Percentiles rank a stretch among this genome's conserved stretches.
Evolutionary conservation across 1,140 invertebrate genomes (phyloP).

Genomic region (Trissolcus basalis): DNA sequence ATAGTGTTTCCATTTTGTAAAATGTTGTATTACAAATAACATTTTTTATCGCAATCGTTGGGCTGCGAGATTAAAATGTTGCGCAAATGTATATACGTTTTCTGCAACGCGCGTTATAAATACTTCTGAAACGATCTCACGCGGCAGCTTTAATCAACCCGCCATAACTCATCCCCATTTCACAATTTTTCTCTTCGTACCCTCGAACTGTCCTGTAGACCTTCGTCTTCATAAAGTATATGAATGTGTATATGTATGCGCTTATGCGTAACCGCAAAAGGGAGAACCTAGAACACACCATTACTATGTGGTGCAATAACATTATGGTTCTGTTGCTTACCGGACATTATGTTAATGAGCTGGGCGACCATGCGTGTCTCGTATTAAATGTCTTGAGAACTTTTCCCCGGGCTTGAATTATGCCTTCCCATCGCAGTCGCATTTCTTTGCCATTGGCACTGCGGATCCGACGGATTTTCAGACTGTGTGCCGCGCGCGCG

Average conservation of each 20-base stretch:
- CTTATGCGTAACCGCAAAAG: constrained; percentile 52
- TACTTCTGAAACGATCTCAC: no score
- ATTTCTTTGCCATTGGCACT: constrained; percentile 9
- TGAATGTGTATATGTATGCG: constrained; percentile 36
- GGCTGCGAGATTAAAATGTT: no score
- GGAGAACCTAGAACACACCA: constrained; percentile 29
- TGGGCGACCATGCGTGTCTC: constrained; percentile 47
- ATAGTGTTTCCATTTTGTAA: no score
- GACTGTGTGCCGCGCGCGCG: background rate
- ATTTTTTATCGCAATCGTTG: no score
- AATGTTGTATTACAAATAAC: no score
- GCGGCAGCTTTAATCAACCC: no score
- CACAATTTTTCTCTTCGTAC: no score
- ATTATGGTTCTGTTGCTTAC: constrained; percentile 50
- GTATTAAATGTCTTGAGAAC: constrained; percentile 54
- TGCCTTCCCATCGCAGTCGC: constrained; percentile 15
- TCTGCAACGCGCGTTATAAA: no score
- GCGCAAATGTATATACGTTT: no score
- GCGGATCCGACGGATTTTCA: constrained; percentile 16
- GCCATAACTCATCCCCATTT: no score
- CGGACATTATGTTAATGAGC: constrained; percentile 56
- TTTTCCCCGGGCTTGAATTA: constrained; percentile 35
- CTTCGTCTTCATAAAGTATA: no score
- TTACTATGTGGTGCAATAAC: constrained; percentile 50
- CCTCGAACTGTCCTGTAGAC: no score